Conservation (phyloP, 2,113 vertebrate species). For the Trichomycterus rosablanca region DNA sequence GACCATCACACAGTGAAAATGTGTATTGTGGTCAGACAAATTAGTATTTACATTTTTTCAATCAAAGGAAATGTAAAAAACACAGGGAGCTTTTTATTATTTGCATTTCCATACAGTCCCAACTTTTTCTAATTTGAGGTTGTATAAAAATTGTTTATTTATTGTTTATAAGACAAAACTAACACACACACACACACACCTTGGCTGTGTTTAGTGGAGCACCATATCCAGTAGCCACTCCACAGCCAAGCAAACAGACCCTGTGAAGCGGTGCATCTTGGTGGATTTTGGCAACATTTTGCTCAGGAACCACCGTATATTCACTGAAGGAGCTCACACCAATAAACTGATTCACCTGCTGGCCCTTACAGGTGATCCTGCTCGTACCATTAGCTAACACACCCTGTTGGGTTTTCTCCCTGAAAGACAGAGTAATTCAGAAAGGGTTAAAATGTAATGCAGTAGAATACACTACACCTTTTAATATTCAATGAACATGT, state of each 20-base stretch:
- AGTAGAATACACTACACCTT: too few species aligned
- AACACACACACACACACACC: constrained; percentile 37
- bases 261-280: constrained; percentile 51
- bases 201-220: constrained; percentile 56
- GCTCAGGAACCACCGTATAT: constrained; percentile 56
- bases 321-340: constrained; percentile 59
- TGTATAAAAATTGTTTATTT: too few species aligned
- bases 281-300: constrained; percentile 51
- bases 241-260: constrained; percentile 59
- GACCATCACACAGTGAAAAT: too few species aligned
- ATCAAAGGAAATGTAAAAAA: too few species aligned
- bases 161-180: too few species aligned
- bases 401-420: constrained; percentile 38
- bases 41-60: too few species aligned
- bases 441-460: neutral
- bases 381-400: constrained; percentile 77
- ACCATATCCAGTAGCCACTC: constrained; percentile 59
- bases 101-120: too few species aligned
- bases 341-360: constrained; percentile 53
- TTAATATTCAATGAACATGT: too few species aligned
- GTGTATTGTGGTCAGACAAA: too few species aligned
- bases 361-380: constrained; percentile 58
- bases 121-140: too few species aligned
- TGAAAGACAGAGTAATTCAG: constrained; percentile 15
- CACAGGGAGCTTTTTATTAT: too few species aligned